Base-by-base conservation (phyloP, 2,888 invertebrate genomes). In the Blomia tropicalis region DNA sequence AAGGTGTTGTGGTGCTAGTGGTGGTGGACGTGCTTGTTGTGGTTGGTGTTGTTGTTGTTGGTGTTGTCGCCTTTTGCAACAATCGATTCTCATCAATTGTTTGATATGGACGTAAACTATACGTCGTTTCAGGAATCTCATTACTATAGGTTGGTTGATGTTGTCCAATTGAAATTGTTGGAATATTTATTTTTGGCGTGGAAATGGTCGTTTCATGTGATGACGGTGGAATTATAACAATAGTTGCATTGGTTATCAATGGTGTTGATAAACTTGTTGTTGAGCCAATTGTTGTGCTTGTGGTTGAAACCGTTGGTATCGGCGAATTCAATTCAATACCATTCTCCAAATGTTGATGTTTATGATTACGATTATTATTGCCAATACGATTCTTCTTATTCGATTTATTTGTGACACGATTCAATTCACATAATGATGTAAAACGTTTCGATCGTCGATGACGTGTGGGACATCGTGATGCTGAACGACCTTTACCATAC, bases 381-480 rank as follows among this genome's bases (percentile, higher is more conserved):
- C 7, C 27, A 7, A 11, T 47, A 14, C 7, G 7, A 7, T 14
- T 19, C 51, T 47, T 47, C 14, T 47, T 47, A 25, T 22, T 27
- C 51, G 7, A 11, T 19, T 47, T 47, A 27, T 47, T 47, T n/a
- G 51, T 7, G 5, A n/a, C 51, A 7, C 51, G 51, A 47, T 7
- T 4, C 2, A 30, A 32, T 31, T 56, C 56, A 56, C 56, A 56
- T 2, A 56, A 11, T 3, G 56, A 23, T 22, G 25, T 23, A 25
- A 56, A 56, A 4, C 29, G 25, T 56, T 56, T 56, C 32, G 56
- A 56, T 31, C 29, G 25, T 29, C 56, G n/a, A 36, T 56, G 29
- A 2, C 29, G 29, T n/a, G 43, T 11, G 7, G 66, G 66, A 43
- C 66, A 66, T 25, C 51, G 25, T 7, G 25, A 41, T n/a, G 60